Percentiles rank a stretch among this genome's conserved stretches.
phyloP scores from a whole-genome alignment of 2,113 vertebrate species.

The Epinephelus cyanopodus region DNA sequence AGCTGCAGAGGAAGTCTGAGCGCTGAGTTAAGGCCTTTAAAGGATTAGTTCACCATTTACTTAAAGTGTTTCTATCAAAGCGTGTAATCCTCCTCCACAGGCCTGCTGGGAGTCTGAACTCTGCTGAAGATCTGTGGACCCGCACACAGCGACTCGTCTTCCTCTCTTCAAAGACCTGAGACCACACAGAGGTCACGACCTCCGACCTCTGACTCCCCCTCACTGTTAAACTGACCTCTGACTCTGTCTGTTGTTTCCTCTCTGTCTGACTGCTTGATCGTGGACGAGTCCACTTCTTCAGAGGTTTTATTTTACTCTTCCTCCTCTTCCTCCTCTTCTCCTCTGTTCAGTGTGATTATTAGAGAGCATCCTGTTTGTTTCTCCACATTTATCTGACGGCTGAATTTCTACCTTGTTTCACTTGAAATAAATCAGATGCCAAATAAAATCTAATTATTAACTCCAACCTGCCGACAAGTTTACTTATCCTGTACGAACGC shows the following conservation, averaged over 20 bases:
- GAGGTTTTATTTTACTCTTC: too few species aligned
- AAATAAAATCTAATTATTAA: too few species aligned
- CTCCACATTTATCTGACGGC: too few species aligned
- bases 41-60: constrained; percentile 31
- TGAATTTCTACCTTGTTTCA: too few species aligned
- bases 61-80: constrained; percentile 44
- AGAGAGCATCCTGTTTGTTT: too few species aligned
- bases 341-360: too few species aligned
- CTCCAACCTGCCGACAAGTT: too few species aligned
- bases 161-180: constrained; percentile 48
- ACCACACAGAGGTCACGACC: constrained; percentile 38
- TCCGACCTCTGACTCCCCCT: constrained; percentile 30
- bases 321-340: too few species aligned
- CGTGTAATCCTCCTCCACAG: constrained; percentile 43
- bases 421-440: too few species aligned
- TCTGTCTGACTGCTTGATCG: too few species aligned
- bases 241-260: background rate
- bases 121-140: background rate
- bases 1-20: constrained; percentile 44
- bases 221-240: background rate
- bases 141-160: constrained; percentile 9
- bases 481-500: too few species aligned
- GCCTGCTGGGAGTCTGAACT: constrained; percentile 28
- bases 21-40: constrained; percentile 34
- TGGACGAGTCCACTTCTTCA: too few species aligned